These are phyloP conservation scores for Orthonyx spaldingii DNA, from an alignment of 2,113 vertebrate genomes.

Conservation along the genomic window DNA sequence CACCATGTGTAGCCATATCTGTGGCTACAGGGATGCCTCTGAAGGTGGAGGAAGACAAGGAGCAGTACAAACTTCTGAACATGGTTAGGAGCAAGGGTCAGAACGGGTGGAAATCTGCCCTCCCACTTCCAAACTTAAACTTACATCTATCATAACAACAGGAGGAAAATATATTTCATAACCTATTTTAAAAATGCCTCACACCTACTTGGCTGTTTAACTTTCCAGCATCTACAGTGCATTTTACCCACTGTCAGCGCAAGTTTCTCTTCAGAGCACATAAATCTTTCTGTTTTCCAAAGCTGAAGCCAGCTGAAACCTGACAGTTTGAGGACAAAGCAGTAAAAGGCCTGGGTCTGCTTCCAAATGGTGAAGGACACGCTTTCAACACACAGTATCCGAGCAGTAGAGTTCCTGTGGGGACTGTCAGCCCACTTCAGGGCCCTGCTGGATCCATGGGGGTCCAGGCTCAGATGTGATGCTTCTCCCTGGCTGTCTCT, in stretches of 20 bases:
- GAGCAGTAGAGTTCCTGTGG: not conserved
- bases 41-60: not conserved
- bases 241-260: not conserved
- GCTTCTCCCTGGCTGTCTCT: not conserved
- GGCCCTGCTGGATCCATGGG: not conserved
- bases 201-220: not conserved
- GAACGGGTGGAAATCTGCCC: not conserved
- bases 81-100: fast-evolving
- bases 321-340: conserved; percentile 55
- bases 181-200: not conserved
- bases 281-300: conserved; percentile 41
- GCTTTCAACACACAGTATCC: fast-evolving
- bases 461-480: not conserved
- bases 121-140: not conserved
- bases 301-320: conserved; percentile 36
- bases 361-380: conserved; percentile 3
- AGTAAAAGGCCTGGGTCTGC: not conserved
- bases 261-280: conserved; percentile 9
- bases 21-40: not conserved
- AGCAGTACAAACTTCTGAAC: not conserved
- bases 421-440: not conserved
- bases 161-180: not conserved
- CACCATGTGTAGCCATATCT: not conserved
- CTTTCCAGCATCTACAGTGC: not conserved
- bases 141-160: not conserved